Evolutionary conservation across 2,888 invertebrate species (phyloP).

Genomic region (Hermaeophaga mercurialis): DNA sequence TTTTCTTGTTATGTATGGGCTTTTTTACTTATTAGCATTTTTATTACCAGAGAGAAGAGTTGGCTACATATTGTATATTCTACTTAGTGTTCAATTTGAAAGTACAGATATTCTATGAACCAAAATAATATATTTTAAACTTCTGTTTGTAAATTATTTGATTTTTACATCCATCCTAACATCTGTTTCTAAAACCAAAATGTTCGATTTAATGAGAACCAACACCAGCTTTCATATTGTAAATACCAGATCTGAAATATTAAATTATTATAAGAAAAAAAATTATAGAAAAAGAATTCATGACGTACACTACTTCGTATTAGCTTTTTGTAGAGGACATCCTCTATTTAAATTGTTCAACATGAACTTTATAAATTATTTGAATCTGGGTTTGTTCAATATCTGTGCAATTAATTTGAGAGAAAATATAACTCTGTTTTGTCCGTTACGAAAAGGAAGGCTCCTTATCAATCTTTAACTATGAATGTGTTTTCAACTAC

Average conservation of each 20-base stretch:
- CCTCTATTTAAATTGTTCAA: neutral
- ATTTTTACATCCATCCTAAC: conserved; percentile 14
- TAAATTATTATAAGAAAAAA: conserved; percentile 2
- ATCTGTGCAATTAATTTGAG: neutral
- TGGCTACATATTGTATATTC: neutral
- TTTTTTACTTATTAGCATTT: neutral
- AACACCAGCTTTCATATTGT: conserved; percentile 1
- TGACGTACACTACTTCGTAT: neutral
- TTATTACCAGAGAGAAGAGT: neutral
- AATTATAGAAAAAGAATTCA: conserved; percentile 7
- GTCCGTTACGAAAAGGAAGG: neutral
- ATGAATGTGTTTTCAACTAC: neutral
- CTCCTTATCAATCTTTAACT: neutral
- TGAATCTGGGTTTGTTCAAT: conserved; percentile 1
- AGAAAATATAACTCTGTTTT: neutral
- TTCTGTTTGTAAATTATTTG: conserved; percentile 7
- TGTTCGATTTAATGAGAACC: conserved; percentile 19
- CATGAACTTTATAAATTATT: conserved; percentile 1
- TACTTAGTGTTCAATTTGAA: conserved; percentile 11
- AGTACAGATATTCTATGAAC: neutral
- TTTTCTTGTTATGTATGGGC: neutral
- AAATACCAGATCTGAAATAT: conserved; percentile 5
- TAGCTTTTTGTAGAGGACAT: neutral
- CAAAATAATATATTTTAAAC: neutral
- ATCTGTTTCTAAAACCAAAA: conserved; percentile 19